phyloP scores from a whole-genome alignment of 2,888 invertebrate species.

The Archaeoteleia sp. region DNA sequence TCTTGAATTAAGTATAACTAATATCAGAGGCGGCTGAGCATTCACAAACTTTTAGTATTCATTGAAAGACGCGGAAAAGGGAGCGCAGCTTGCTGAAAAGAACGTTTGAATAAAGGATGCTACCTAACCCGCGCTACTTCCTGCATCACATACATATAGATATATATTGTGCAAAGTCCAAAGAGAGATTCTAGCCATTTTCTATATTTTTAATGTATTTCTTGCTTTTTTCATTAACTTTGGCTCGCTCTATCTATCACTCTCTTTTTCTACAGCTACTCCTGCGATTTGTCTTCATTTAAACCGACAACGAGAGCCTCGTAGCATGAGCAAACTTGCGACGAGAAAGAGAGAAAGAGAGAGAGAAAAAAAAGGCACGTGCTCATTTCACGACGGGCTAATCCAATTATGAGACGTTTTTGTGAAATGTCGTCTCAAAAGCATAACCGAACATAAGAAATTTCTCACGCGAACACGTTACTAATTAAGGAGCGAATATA shows the following conservation, averaged over 20 bases:
- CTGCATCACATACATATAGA: conserved; percentile 37
- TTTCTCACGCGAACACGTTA: no score
- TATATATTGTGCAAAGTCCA: conserved; percentile 3
- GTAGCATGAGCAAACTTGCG: no score
- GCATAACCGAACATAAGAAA: no score
- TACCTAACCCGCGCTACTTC: conserved; percentile 50
- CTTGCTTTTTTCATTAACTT: background rate
- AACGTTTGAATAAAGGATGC: conserved; percentile 59
- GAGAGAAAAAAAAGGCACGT: no score
- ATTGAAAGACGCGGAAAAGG: conserved; percentile 67
- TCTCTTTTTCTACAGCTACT: background rate
- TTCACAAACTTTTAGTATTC: conserved; percentile 73
- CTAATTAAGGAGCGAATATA: conserved; percentile 22
- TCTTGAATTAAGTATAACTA: conserved; percentile 74
- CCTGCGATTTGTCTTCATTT: conserved; percentile 25
- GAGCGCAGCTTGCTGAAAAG: conserved; percentile 57
- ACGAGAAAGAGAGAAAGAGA: no score
- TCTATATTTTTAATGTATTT: conserved; percentile 15
- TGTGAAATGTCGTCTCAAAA: no score
- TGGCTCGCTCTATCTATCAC: no score
- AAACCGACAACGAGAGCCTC: no score
- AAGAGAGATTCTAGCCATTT: conserved; percentile 11
- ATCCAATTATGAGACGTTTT: no score
- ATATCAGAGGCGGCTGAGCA: conserved; percentile 66
- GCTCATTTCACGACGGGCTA: no score